Percentiles rank a stretch among this genome's conserved stretches.
Conservation (phyloP, 2,888 invertebrate species). For the Ptychoptera contaminata region DNA sequence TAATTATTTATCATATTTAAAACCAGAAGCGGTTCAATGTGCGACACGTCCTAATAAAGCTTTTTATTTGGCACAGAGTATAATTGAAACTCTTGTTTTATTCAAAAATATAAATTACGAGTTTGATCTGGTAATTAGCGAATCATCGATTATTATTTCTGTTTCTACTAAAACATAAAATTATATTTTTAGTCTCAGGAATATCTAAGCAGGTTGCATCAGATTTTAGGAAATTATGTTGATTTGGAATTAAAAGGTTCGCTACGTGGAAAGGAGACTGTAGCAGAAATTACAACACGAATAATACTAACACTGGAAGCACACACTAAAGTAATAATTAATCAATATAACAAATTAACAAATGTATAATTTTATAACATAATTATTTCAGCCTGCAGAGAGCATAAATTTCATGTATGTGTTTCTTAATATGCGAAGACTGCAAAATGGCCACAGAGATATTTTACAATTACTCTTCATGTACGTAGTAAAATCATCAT, state of each 20-base stretch:
- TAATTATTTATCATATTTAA: too few species aligned
- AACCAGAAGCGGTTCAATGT: too few species aligned
- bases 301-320: not conserved
- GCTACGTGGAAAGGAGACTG: not conserved
- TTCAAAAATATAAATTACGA: too few species aligned
- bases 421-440: slow-evolving; percentile 1
- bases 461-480: not conserved
- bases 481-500: not conserved
- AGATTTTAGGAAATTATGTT: not conserved
- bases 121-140: too few species aligned
- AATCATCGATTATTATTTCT: too few species aligned
- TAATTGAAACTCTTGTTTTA: too few species aligned
- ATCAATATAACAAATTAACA: not conserved
- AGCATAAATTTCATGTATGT: not conserved
- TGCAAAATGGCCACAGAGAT: slow-evolving; percentile 1
- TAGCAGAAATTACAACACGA: not conserved
- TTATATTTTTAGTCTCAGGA: too few species aligned
- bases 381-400: not conserved
- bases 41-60: too few species aligned
- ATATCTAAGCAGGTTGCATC: too few species aligned
- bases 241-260: slow-evolving; percentile 3
- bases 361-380: not conserved
- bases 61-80: too few species aligned
- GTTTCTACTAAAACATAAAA: too few species aligned
- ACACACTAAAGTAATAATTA: not conserved